Base-by-base conservation (phyloP, 2,888 invertebrate genomes). In the Heliconius cydno region DNA sequence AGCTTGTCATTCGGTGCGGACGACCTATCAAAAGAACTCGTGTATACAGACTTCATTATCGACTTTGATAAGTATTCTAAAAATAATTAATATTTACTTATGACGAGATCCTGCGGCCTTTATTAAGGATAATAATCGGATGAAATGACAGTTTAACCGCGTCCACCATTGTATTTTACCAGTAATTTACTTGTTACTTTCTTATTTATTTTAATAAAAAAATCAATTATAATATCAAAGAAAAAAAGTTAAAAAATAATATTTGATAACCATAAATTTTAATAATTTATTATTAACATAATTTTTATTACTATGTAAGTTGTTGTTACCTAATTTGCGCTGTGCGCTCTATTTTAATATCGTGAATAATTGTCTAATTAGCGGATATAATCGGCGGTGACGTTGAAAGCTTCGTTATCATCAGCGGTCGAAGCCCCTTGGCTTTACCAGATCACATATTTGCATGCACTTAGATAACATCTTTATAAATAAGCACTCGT, bases 341-440 rank as follows among this genome's bases (percentile, higher is more conserved):
- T 38, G 57, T 72, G 52, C 30, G 72, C 52, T 34, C 60, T 73
- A 73, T 60, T 60, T 73, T 73, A 60, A 38, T 15, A 73, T 60
- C 13, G 57, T 22, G 60, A 38, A 73, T 38, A 73, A 85, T 84
- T 85, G 85, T 86, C 85, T 86, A 87, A 88, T 87, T 87, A 87
- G 83, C 81, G 74, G 75, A 78, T 82, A 77, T 82, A 81, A 81
- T 83, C 82, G 79, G 74, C 76, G 65, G 80, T 76, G 80, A 80
- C 84, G 85, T 85, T 86, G 28, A 86, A 88, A 88, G 87, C 87
- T 87, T 87, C 88, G 88, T 74, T 75, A 75, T 75, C 91, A 85
- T 86, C 85, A 84, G 88, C 92, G 92, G 92, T 92, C 92, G 92
- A 90, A 93, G 92, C 91, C 91, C 92, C 92, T 89, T 87, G 86